Base-by-base conservation (phyloP, 2,888 invertebrate species). In the Hesperia comma region DNA sequence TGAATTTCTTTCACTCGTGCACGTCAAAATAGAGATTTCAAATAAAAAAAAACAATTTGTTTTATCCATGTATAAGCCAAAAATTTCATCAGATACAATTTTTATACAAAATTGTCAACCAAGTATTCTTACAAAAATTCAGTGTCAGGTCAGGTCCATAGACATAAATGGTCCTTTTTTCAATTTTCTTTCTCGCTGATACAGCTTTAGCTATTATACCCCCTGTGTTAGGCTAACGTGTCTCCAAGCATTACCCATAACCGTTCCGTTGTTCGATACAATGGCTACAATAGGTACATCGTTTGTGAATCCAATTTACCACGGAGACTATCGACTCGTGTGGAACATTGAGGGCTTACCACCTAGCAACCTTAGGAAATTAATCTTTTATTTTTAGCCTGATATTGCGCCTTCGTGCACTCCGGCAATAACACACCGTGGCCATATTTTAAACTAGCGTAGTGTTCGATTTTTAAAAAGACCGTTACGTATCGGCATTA, bases 311-410 rank as follows among this genome's bases (percentile, higher is more conserved):
- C 77, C 77, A 78, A 78, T 80, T 75, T 58, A 61, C 58, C 70
- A 69, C 32, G 63, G 61, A 66, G 64, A 67, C 58, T 67, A 68
- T 41, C 61, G 55, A 49, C 63, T 69, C 71, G 69, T 69, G 68
- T 57, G 71, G 75, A 74, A 79, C 80, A 85, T 85, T 81, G 79
- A 79, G 80, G 75, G 73, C 79, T 79, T 78, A 79, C 84, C 82
- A 83, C 81, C 78, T 79, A 75, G 73, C 79, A 53, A 81, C 82
- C 79, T 82, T 80, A 82, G 87, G 83, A 86, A 89, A 89, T 90
- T 88, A 88, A 88, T 85, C 84, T 86, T 87, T 87, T 88, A 90
- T 89, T 89, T 90, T 85, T 87, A 88, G 87, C 68, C 77, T 79
- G 77, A 83, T 79, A 51, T 17, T 80, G 75, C 67, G 72, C 75